These are phyloP conservation scores for Callocephalon fimbriatum DNA, from an alignment of 2,113 vertebrate species.

Conservation along the genomic window DNA sequence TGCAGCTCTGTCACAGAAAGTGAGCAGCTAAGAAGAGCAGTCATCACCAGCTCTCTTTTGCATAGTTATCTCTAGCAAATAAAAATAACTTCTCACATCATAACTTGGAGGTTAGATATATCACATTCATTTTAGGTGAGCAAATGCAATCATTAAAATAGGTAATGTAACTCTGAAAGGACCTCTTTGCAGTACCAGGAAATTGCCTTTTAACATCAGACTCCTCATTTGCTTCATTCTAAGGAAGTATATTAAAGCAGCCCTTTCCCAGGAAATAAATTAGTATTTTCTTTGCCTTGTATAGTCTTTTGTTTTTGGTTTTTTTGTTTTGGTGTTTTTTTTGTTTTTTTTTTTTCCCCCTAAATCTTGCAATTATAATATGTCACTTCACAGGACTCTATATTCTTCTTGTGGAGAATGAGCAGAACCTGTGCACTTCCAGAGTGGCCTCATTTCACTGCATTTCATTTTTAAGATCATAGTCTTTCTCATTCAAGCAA, in stretches of 20 bases:
- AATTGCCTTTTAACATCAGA: background rate
- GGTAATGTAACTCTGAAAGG: background rate
- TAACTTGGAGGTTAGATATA: background rate
- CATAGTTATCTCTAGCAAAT: constrained; percentile 10
- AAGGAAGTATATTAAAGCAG: background rate
- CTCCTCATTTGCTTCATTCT: background rate
- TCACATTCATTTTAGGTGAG: constrained; percentile 16
- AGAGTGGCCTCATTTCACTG: fast-evolving
- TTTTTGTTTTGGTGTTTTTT: too few relatives aligned
- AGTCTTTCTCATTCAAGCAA: background rate
- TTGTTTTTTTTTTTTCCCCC: fast-evolving
- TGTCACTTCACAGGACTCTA: background rate
- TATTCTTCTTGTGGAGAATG: background rate
- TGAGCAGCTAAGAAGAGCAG: background rate
- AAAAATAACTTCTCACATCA: constrained; percentile 42
- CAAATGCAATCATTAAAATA: background rate
- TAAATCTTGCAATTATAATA: background rate
- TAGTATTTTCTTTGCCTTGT: background rate
- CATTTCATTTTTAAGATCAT: background rate
- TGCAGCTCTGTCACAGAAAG: background rate
- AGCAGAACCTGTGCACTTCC: background rate
- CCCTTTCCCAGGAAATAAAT: background rate
- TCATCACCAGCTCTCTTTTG: background rate
- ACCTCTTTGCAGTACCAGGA: background rate
- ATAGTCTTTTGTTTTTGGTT: background rate